A percentile compares a stretch with the other conserved stretches of the same genome.
Conservation (phyloP, 2,113 vertebrate genomes). For the Puntigrus tetrazona region DNA sequence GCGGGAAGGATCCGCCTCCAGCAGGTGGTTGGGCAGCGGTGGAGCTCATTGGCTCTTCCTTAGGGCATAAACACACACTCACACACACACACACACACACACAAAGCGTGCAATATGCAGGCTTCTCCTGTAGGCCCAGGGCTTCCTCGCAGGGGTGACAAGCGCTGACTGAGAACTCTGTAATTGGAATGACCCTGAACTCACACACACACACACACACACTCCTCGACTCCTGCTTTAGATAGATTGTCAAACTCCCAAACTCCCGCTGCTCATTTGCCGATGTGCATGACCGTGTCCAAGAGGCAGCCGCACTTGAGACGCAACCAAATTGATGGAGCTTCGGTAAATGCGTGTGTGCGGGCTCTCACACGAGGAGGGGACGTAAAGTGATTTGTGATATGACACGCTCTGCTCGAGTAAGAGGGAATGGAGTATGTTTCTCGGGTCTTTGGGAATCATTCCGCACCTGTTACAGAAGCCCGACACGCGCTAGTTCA, state of each 20-base stretch:
- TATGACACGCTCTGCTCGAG: conserved; percentile 27
- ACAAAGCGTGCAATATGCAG: conserved; percentile 27
- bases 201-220: conserved; percentile 22
- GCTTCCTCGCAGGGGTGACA: conserved; percentile 51
- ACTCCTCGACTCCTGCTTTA: conserved; percentile 39
- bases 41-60: conserved; percentile 10
- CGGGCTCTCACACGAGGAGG: background rate
- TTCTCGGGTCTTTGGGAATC: conserved; percentile 41
- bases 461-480: conserved; percentile 31
- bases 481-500: background rate
- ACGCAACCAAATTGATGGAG: conserved; percentile 54
- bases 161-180: conserved; percentile 59
- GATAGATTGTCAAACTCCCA: conserved; percentile 61
- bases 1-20: conserved; percentile 26
- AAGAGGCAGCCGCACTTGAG: conserved; percentile 52
- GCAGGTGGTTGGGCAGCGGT: conserved; percentile 31
- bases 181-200: conserved; percentile 63
- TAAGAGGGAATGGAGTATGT: conserved; percentile 17
- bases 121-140: conserved; percentile 47
- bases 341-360: conserved; percentile 28
- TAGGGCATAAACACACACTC: conserved; percentile 24
- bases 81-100: conserved; percentile 35
- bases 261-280: conserved; percentile 62
- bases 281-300: conserved; percentile 59
- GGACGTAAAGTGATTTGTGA: conserved; percentile 18